These are phyloP conservation scores for Melanotus villosus DNA, from an alignment of 2,888 invertebrate species.

Conservation along the genomic window DNA sequence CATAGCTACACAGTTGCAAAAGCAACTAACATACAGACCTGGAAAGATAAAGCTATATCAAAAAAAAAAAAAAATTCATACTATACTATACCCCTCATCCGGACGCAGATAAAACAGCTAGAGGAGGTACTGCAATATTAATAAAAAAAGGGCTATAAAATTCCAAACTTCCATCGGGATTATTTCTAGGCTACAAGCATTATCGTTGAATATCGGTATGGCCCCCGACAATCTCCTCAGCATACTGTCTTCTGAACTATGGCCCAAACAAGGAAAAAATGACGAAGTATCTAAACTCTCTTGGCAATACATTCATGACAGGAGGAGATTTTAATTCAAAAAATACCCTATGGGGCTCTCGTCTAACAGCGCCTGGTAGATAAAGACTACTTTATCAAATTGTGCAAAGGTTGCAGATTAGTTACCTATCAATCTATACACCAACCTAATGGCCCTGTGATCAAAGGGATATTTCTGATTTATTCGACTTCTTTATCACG, in stretches of 20 bases:
- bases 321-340: neutral
- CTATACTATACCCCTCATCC: conserved; percentile 1
- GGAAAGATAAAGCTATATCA: neutral
- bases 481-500: conserved; percentile 1
- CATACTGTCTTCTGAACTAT: neutral
- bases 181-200: conserved; percentile 12
- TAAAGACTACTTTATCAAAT: neutral
- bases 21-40: neutral
- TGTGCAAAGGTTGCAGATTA: neutral
- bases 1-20: neutral
- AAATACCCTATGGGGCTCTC: neutral
- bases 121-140: conserved; percentile 14
- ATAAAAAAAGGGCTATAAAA: conserved; percentile 1
- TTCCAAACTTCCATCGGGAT: neutral
- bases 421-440: neutral
- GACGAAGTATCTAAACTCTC: neutral
- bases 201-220: no score
- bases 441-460: neutral
- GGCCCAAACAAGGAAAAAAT: neutral
- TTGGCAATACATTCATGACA: neutral
- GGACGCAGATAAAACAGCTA: neutral
- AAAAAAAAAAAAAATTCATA: neutral
- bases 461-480: neutral
- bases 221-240: neutral
- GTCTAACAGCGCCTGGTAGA: neutral